Evolutionary conservation across 2,797 vertebrate genomes (phyloP).

Genomic region (Zonotrichia albicollis): DNA sequence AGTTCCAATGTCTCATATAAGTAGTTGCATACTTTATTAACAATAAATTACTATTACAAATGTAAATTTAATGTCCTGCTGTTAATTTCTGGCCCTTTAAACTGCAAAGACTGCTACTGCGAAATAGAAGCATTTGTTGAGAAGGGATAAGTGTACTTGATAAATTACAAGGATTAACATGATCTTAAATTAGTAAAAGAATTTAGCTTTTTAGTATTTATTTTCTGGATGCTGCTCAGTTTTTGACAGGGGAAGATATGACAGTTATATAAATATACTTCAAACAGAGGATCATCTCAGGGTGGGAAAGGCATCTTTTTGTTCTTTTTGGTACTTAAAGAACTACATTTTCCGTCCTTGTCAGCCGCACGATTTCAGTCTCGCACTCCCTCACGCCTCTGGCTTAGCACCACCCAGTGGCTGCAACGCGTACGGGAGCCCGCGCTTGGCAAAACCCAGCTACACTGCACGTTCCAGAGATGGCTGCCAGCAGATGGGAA

Average conservation of each 20-base stretch:
- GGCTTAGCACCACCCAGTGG: slow-evolving; percentile 70
- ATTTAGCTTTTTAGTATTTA: slow-evolving; percentile 43
- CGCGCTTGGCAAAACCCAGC: not conserved
- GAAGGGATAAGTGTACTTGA: slow-evolving; percentile 19
- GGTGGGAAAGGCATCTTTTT: slow-evolving; percentile 35
- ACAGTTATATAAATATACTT: slow-evolving; percentile 48
- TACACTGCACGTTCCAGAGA: slow-evolving; percentile 10
- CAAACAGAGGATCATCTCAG: slow-evolving; percentile 30
- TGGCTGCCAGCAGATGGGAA: slow-evolving; percentile 51
- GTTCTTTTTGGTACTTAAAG: slow-evolving; percentile 41
- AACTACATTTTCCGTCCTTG: not conserved
- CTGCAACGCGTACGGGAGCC: not conserved
- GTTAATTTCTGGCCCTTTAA: slow-evolving; percentile 36
- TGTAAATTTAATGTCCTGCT: not conserved
- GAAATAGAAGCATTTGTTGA: slow-evolving; percentile 45
- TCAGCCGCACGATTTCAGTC: not conserved
- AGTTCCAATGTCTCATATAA: not conserved
- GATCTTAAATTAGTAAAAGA: slow-evolving; percentile 43
- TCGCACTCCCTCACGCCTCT: slow-evolving; percentile 39
- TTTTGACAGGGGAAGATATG: slow-evolving; percentile 14
- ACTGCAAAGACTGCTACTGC: not conserved
- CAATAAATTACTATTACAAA: not conserved
- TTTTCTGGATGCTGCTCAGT: slow-evolving; percentile 27
- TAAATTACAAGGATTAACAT: slow-evolving; percentile 52
- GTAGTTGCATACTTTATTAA: not conserved